Evolutionary conservation across 1,140 invertebrate genomes (phyloP).

Genomic region (Drosophila willistoni): DNA sequence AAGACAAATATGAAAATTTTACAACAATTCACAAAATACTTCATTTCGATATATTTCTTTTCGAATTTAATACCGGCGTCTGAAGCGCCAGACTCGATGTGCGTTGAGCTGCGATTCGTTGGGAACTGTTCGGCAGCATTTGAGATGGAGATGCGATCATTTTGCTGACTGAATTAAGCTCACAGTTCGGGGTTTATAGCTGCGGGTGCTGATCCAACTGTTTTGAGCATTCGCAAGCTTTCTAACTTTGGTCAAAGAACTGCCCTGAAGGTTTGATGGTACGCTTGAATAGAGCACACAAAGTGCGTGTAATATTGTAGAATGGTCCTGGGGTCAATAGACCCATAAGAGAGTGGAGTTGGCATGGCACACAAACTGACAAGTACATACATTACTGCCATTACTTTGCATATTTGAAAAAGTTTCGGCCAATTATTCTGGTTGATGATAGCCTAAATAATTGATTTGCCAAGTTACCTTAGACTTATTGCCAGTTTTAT

Average conservation of each 20-base stretch:
- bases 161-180: constrained; percentile 29
- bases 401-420: constrained; percentile 17
- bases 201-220: constrained; percentile 32
- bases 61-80: constrained; percentile 20
- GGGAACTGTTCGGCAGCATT: constrained; percentile 48
- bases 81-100: constrained; percentile 4
- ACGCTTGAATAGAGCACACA: constrained; percentile 36
- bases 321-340: constrained; percentile 48
- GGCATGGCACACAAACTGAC: not conserved
- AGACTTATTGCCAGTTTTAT: constrained; percentile 27
- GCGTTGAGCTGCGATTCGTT: constrained; percentile 50
- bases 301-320: constrained; percentile 11
- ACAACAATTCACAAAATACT: not conserved
- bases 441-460: constrained; percentile 12
- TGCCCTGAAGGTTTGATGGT: constrained; percentile 47
- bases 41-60: constrained; percentile 18
- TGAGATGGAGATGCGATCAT: constrained; percentile 27
- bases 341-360: constrained; percentile 15
- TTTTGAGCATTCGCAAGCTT: constrained; percentile 10
- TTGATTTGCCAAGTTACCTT: constrained; percentile 13
- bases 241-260: constrained; percentile 58
- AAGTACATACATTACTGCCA: not conserved
- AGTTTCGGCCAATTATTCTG: constrained; percentile 27
- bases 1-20: constrained; percentile 29
- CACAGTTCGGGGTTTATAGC: constrained; percentile 48